Evolutionary conservation across 2,888 invertebrate species (phyloP).

Genomic region (Phoenoteleia sp.): DNA sequence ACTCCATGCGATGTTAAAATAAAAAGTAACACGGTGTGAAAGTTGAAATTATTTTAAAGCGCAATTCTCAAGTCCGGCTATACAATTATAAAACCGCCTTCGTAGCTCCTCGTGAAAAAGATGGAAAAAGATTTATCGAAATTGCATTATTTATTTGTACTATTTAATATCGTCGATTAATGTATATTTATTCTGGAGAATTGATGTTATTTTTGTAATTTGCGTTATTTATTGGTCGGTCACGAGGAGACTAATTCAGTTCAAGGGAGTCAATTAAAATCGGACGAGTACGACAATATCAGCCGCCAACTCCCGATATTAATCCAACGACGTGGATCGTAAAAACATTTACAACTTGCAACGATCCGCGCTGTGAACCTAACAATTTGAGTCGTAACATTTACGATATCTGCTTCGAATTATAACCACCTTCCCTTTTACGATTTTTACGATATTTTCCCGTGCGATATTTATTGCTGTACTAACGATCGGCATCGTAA

Average conservation of each 20-base stretch:
- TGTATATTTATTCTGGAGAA: conserved; percentile 35
- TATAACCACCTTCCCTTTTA: too few relatives aligned
- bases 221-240: conserved; percentile 46
- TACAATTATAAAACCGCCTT: conserved; percentile 67
- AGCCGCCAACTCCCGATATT: conserved; percentile 56
- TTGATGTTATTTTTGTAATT: conserved; percentile 62
- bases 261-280: conserved; percentile 84
- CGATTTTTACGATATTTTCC: too few relatives aligned
- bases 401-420: too few relatives aligned
- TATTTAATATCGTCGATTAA: too few relatives aligned
- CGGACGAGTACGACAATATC: conserved; percentile 80
- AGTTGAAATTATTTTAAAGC: too few relatives aligned
- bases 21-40: not conserved
- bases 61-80: not conserved
- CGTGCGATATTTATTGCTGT: too few relatives aligned
- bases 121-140: conserved; percentile 16
- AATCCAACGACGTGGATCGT: too few relatives aligned
- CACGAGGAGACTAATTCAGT: conserved; percentile 76
- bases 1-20: not conserved
- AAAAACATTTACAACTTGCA: too few relatives aligned
- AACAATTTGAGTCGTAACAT: too few relatives aligned
- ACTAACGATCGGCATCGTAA: too few relatives aligned
- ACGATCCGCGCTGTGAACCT: too few relatives aligned
- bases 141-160: conserved; percentile 54
- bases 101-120: conserved; percentile 58